Conservation (phyloP, 2,113 vertebrate genomes). For the Zapornia atra region DNA sequence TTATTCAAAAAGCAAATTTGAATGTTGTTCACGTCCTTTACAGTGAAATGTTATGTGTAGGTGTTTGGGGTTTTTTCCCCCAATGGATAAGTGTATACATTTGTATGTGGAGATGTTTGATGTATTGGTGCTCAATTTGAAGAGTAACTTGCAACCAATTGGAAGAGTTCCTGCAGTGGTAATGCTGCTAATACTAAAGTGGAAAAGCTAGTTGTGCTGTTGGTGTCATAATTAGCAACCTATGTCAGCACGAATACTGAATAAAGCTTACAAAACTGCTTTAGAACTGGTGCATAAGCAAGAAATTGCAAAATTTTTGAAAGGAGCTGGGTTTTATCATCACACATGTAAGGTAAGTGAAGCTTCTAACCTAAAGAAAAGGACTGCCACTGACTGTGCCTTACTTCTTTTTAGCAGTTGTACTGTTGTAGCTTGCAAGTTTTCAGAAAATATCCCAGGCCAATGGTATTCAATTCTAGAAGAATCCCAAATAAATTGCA, state of each 20-base stretch:
- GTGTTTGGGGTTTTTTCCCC: background rate
- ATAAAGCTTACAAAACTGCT: background rate
- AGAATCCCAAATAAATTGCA: background rate
- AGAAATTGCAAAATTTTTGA: background rate
- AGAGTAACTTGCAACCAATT: background rate
- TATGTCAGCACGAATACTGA: background rate
- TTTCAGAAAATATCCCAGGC: background rate
- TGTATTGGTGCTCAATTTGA: background rate
- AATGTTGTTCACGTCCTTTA: background rate
- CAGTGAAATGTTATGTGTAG: background rate
- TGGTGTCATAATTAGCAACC: background rate
- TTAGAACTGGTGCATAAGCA: background rate
- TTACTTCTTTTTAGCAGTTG: background rate
- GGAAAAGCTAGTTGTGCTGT: background rate
- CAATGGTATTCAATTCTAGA: background rate
- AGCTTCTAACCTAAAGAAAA: background rate
- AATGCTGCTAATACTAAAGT: background rate
- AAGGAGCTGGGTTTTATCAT: background rate
- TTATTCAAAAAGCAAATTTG: background rate
- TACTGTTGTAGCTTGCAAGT: background rate
- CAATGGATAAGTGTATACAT: background rate
- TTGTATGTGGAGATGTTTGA: background rate
- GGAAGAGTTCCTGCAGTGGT: background rate
- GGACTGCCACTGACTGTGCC: background rate
- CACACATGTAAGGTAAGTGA: fast-evolving